A percentile compares a stretch with the other conserved stretches of the same genome.
phyloP scores from a whole-genome alignment of 2,888 invertebrate genomes.

The Hyposoter dolosus region DNA sequence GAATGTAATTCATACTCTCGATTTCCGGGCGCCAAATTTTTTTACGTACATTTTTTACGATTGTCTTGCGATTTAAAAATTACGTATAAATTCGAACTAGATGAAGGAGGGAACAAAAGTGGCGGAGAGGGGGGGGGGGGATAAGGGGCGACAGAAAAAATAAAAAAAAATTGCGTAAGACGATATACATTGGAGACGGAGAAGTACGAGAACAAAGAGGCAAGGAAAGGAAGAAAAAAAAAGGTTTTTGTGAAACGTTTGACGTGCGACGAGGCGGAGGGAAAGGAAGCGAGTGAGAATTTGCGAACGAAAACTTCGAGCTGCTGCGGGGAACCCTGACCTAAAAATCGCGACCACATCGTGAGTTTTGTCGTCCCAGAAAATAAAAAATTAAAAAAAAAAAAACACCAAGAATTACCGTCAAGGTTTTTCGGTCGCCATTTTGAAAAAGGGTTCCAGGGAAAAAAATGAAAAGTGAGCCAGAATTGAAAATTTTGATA shows the following conservation, averaged over 20 bases:
- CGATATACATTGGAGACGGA: constrained; percentile 22
- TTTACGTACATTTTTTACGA: background rate
- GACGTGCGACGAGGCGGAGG: constrained; percentile 78
- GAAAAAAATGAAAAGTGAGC: background rate
- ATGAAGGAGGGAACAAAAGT: constrained; percentile 2
- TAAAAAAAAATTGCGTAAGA: constrained; percentile 35
- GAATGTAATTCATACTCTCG: background rate
- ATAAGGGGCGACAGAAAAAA: background rate
- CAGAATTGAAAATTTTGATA: too few species aligned
- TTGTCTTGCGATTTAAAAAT: background rate
- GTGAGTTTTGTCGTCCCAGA: constrained; percentile 74
- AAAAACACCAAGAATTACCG: constrained; percentile 38
- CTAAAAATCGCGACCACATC: constrained; percentile 76
- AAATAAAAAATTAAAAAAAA: constrained; percentile 62
- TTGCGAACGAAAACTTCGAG: constrained; percentile 62
- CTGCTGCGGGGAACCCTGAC: constrained; percentile 73
- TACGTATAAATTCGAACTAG: background rate
- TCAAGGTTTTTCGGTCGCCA: constrained; percentile 4
- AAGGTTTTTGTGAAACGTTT: constrained; percentile 55
- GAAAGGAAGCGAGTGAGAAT: constrained; percentile 54
- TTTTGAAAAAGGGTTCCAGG: constrained; percentile 2
- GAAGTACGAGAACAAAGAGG: background rate
- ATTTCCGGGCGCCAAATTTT: background rate
- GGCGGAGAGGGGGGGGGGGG: background rate
- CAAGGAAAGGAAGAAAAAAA: background rate